Conservation (phyloP, 2,797 vertebrate species). For the Enteromius mattozi region DNA sequence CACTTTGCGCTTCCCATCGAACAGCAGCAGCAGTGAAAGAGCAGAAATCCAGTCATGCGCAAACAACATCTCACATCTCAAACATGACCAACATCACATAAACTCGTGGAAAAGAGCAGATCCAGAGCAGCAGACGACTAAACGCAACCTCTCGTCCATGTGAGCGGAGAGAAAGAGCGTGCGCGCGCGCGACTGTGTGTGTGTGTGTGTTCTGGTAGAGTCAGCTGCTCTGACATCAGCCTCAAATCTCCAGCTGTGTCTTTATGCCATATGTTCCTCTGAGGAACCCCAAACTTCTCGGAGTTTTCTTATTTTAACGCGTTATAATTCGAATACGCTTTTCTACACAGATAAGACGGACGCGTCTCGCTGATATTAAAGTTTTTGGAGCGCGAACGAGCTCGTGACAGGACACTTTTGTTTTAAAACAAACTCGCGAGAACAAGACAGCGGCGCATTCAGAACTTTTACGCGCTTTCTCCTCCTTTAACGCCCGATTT, state of each 20-base stretch:
- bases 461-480: slow-evolving; percentile 24
- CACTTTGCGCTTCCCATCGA: not conserved
- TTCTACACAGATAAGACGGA: not conserved
- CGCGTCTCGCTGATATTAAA: not conserved
- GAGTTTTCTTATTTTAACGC: not conserved
- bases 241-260: slow-evolving; percentile 99
- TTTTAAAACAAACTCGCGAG: not conserved
- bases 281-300: slow-evolving; percentile 74
- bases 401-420: not conserved
- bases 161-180: not conserved
- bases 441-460: not conserved
- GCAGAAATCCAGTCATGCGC: slow-evolving; percentile 7
- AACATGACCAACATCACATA: not conserved
- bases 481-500: not conserved
- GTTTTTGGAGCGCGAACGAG: not conserved
- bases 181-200: not conserved
- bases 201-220: slow-evolving; percentile 87
- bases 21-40: not conserved
- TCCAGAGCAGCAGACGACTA: not conserved
- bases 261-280: slow-evolving; percentile 99
- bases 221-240: slow-evolving; percentile 99
- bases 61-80: not conserved
- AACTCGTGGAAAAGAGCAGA: not conserved
- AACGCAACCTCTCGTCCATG: slow-evolving; percentile 10
- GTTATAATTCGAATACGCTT: too few species aligned